Base-by-base conservation (phyloP, 2,113 vertebrate genomes). In the Gavialis gangeticus region DNA sequence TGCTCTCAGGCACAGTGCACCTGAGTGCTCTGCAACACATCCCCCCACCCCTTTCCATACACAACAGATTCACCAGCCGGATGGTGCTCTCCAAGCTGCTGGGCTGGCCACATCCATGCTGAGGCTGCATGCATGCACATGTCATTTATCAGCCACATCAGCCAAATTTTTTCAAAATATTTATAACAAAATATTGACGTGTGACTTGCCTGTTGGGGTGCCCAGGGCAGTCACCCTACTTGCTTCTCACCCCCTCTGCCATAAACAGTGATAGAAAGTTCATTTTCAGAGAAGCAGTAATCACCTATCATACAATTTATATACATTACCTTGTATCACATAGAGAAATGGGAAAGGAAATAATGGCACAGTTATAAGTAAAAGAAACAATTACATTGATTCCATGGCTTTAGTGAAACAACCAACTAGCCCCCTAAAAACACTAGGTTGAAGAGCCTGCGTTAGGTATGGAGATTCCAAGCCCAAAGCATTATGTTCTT, bases 351-450 rank as follows among this genome's bases (percentile, higher is more conserved):
- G 8, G 24, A 22, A 79, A 77, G 55, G 57, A 86, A 86, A 58
- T 30, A 56, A 75, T 9, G 46, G 75, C 64, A 37, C 24, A 79
- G 75, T 78, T 87, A 79, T 58, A 57, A 25, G 56, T 78, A 78
- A 64, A 91, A 90, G 79, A 83, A 79, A 90, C 12, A 62, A 57
- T 84, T 85, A 64, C 82, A 78, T 34, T 76, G 55, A 85, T 93
- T 88, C 82, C 71, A 28, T 81, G 14, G 4, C 22, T 80, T 10
- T 37, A 82, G 25, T 24, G 8, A 79, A 76, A 62, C 79, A 78
- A 66, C 25, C 3, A 63, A 76, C 7, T 88, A 66, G 56, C 19
- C 60, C 27, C 80, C 8, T 22, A 89, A 24, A 14, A 58, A 37
- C 57, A 80, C 28, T 84, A 75, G 14, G 27, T 3, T 79, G 17